Conservation (phyloP, 2,113 vertebrate species). For the Atlantisia rogersi region DNA sequence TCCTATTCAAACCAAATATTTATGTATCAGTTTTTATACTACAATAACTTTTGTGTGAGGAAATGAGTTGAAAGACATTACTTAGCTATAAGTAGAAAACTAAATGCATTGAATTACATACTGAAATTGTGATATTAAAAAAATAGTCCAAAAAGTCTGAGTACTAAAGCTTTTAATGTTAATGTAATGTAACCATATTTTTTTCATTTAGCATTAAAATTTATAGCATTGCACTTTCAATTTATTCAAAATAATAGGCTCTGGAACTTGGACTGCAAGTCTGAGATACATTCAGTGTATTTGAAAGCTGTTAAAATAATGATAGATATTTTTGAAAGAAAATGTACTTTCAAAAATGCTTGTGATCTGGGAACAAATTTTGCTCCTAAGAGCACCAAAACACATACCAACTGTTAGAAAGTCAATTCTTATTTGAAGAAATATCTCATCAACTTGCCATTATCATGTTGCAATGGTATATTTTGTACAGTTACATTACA, state of each 20-base stretch:
- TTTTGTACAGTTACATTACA: not conserved
- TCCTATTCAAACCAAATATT: not conserved
- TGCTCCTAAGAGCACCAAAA: not conserved
- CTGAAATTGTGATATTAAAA: not conserved
- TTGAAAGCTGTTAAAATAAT: not conserved
- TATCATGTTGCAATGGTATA: not conserved
- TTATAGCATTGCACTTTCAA: not conserved
- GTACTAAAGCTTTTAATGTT: not conserved
- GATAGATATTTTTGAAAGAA: not conserved
- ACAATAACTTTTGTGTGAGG: not conserved
- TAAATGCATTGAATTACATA: not conserved
- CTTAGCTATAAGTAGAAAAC: not conserved
- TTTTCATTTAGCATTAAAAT: not conserved
- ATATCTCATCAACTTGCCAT: not conserved
- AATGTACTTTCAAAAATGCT: not conserved
- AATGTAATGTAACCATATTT: not conserved
- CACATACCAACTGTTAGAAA: not conserved
- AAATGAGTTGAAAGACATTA: not conserved
- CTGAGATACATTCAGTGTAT: not conserved
- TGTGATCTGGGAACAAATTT: not conserved
- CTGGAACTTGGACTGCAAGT: not conserved
- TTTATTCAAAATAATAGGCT: not conserved
- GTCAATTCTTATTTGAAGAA: not conserved
- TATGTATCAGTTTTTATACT: not conserved
- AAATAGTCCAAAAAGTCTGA: not conserved